Percentiles rank a stretch among this genome's conserved stretches.
These are phyloP conservation scores for Notiomystis cincta DNA, from an alignment of 2,113 vertebrate species.

Conservation along the genomic window DNA sequence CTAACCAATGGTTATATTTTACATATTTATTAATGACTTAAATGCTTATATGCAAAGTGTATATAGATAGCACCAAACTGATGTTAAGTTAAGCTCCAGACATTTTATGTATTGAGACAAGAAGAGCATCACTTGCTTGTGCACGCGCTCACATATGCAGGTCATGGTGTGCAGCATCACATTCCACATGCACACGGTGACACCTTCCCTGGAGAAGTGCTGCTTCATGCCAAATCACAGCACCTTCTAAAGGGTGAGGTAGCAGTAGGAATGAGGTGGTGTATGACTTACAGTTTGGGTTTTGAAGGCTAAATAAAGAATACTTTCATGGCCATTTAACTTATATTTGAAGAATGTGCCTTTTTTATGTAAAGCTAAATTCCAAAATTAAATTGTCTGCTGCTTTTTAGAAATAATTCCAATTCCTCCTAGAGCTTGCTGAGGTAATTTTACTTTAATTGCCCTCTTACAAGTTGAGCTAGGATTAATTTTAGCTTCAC, in stretches of 20 bases:
- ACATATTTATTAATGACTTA: neutral
- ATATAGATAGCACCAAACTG: neutral
- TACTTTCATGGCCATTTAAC: neutral
- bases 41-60: neutral
- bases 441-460: slow-evolving; percentile 15
- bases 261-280: neutral
- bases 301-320: neutral
- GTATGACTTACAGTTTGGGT: neutral
- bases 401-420: neutral
- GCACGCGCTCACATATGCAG: too few relatives aligned
- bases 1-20: neutral
- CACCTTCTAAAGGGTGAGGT: neutral
- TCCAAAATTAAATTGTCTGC: neutral
- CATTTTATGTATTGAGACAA: neutral
- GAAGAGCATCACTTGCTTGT: neutral
- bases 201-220: neutral
- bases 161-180: neutral
- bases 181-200: neutral
- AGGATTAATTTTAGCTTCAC: slow-evolving; percentile 45
- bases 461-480: neutral
- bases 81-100: neutral
- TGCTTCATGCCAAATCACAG: neutral
- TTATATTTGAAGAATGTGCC: neutral
- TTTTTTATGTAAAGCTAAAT: neutral
- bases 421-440: neutral